phyloP scores from a whole-genome alignment of 2,888 invertebrate species.

The Trachelus stipa region DNA sequence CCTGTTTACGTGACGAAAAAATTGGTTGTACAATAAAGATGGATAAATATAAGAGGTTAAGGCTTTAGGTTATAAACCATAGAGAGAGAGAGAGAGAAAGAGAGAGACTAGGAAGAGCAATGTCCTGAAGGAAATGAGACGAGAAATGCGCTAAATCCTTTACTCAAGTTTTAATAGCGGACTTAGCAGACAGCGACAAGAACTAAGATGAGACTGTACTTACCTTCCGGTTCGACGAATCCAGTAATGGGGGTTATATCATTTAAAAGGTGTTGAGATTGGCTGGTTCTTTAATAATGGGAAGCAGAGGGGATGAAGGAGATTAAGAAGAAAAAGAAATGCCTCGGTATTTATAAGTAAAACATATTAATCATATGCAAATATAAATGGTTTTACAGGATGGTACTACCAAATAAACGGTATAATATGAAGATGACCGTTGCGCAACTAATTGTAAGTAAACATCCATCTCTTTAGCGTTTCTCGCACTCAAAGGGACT shows the following conservation, averaged over 20 bases:
- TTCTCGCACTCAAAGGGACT: not conserved
- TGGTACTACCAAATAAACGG: slow-evolving; percentile 59
- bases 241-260: not conserved
- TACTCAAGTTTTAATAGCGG: not conserved
- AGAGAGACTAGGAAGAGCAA: not conserved
- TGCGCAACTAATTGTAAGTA: slow-evolving; percentile 26
- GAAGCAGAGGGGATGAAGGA: slow-evolving; percentile 5
- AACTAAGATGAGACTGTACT: not conserved
- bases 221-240: not conserved
- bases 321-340: not conserved
- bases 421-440: slow-evolving; percentile 57
- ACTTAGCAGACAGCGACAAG: not conserved
- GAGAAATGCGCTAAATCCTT: not conserved
- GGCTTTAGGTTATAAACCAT: not conserved
- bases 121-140: not conserved
- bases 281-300: not conserved
- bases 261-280: not conserved
- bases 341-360: slow-evolving; percentile 52
- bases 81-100: not conserved
- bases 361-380: slow-evolving; percentile 64
- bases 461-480: not conserved
- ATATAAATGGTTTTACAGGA: slow-evolving; percentile 63
- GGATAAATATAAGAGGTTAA: not conserved
- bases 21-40: not conserved
- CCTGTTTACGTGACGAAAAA: not conserved